Conservation (phyloP, 2,888 invertebrate genomes). For the Dynastes hyllus region DNA sequence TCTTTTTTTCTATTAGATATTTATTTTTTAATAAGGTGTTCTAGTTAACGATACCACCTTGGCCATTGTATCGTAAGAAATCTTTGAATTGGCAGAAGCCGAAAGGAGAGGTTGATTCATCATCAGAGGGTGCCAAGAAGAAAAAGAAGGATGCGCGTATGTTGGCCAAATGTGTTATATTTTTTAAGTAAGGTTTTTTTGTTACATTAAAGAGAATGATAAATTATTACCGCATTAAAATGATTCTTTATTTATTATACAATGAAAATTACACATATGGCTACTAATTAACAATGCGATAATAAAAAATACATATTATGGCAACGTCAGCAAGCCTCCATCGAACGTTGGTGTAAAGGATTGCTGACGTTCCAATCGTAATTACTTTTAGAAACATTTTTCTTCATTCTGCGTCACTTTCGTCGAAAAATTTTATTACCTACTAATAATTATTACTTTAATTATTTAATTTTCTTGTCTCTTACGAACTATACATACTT, state of each 20-base stretch:
- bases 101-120: constrained; percentile 68
- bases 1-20: constrained; percentile 11
- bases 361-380: constrained; percentile 15
- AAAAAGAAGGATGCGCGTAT: constrained; percentile 61
- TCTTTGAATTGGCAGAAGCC: constrained; percentile 94
- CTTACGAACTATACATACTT: constrained; percentile 63
- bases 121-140: constrained; percentile 59
- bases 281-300: constrained; percentile 67
- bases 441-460: constrained; percentile 51
- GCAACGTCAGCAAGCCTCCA: constrained; percentile 21
- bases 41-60: constrained; percentile 93
- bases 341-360: not conserved
- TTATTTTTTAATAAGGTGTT: constrained; percentile 56
- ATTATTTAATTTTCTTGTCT: constrained; percentile 48
- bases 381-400: constrained; percentile 27
- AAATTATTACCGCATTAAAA: too few species aligned
- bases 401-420: constrained; percentile 15
- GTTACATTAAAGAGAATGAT: not conserved
- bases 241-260: constrained; percentile 68
- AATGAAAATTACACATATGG: constrained; percentile 69
- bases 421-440: constrained; percentile 19
- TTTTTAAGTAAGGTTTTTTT: too few species aligned
- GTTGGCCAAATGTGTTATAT: too few species aligned
- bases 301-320: constrained; percentile 65
- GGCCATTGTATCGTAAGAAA: constrained; percentile 94